phyloP scores from a whole-genome alignment of 2,113 vertebrate species.

The Corythornis vintsioides region DNA sequence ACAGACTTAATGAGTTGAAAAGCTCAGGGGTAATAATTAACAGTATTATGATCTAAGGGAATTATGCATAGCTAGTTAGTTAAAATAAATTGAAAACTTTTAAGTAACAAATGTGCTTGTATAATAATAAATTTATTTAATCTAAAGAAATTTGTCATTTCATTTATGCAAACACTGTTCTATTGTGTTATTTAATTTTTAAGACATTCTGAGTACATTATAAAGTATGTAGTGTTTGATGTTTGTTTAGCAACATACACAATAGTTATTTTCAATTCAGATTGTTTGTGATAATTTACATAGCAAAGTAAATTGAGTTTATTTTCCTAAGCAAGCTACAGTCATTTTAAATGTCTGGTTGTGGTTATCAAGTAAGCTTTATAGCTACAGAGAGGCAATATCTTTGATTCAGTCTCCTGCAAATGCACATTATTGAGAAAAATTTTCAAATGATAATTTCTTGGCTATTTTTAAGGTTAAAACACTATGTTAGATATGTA shows the following conservation, averaged over 20 bases:
- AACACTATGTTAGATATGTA: background rate
- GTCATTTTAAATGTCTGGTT: background rate
- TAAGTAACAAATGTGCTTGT: background rate
- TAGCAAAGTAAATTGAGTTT: background rate
- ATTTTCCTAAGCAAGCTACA: background rate
- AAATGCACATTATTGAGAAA: background rate
- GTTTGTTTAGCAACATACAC: background rate
- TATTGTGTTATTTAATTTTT: background rate
- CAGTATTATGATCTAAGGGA: background rate
- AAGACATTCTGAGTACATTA: background rate
- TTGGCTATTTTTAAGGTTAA: background rate
- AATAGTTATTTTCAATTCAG: background rate
- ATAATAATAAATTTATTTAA: background rate
- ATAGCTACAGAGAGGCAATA: background rate
- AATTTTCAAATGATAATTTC: background rate
- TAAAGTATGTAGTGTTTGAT: background rate
- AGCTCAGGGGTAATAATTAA: slow-evolving; percentile 44
- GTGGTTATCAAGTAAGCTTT: slow-evolving; percentile 9
- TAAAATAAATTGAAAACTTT: slow-evolving; percentile 22
- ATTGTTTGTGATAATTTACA: background rate
- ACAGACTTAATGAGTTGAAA: slow-evolving; percentile 34
- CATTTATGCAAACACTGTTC: background rate
- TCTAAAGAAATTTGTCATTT: background rate
- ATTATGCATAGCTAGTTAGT: background rate
- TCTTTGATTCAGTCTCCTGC: background rate